Percentiles rank a stretch among this genome's conserved stretches.
These are phyloP conservation scores for Ennomos erosarius DNA, from an alignment of 2,888 invertebrate species.

Conservation along the genomic window DNA sequence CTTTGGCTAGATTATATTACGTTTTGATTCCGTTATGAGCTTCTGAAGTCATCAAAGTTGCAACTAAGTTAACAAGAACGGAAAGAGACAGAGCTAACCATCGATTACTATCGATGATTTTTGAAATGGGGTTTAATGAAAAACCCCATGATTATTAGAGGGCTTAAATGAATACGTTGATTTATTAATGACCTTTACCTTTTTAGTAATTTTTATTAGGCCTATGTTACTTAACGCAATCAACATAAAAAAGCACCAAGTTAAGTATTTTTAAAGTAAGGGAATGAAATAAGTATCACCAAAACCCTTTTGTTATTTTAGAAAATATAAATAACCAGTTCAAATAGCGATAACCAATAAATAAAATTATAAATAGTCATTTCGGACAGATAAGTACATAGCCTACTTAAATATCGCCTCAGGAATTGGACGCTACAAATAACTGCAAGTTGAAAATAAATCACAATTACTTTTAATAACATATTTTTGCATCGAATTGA, in stretches of 20 bases:
- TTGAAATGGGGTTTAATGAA: no score
- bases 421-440: conserved; percentile 26
- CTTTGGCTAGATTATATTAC: not conserved
- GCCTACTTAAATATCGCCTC: conserved; percentile 25
- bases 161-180: no score
- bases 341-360: not conserved
- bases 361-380: conserved; percentile 25
- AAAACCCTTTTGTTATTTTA: no score
- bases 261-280: no score
- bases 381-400: conserved; percentile 11
- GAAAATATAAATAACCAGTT: not conserved
- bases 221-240: no score
- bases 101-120: no score
- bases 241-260: no score
- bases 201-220: no score
- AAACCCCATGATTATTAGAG: no score
- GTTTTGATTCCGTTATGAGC: conserved; percentile 2
- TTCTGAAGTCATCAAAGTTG: not conserved
- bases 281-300: no score
- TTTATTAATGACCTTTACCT: no score
- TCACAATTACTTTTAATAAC: conserved; percentile 40
- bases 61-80: not conserved
- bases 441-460: conserved; percentile 34
- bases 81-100: not conserved
- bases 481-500: conserved; percentile 39